Evolutionary conservation across 2,113 vertebrate species (phyloP).

Genomic region (Vidua macroura): DNA sequence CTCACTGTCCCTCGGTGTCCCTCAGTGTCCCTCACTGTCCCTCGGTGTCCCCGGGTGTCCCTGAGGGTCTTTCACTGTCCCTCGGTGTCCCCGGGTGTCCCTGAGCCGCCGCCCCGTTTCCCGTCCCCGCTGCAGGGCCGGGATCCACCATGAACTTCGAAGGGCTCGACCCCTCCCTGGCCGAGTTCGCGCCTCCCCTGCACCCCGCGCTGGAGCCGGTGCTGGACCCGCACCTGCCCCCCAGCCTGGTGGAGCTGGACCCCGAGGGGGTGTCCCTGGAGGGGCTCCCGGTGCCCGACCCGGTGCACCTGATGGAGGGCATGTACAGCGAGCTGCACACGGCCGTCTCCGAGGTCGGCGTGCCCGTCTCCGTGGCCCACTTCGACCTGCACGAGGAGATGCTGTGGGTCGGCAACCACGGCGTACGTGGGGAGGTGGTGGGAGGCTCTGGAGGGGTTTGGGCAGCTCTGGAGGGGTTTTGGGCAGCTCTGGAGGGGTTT

Average conservation of each 20-base stretch:
- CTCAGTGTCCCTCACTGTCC: too few relatives aligned
- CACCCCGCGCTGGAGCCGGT: slow-evolving; percentile 76
- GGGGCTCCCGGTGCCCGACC: slow-evolving; percentile 76
- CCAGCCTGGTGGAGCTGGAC: slow-evolving; percentile 85
- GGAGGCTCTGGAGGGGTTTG: too few relatives aligned
- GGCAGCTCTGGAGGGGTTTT: too few relatives aligned
- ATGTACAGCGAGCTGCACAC: slow-evolving; percentile 97
- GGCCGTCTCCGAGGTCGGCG: slow-evolving; percentile 89
- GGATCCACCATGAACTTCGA: slow-evolving; percentile 90
- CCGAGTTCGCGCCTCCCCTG: slow-evolving; percentile 74
- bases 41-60: too few relatives aligned
- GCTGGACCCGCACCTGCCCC: slow-evolving; percentile 83
- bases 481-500: background rate
- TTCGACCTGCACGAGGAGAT: slow-evolving; percentile 96
- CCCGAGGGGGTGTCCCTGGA: slow-evolving; percentile 82
- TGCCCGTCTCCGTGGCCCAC: slow-evolving; percentile 88
- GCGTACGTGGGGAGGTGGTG: slow-evolving; percentile 73
- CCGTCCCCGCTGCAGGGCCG: background rate
- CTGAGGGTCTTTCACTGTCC: too few relatives aligned
- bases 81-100: background rate
- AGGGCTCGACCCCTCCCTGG: slow-evolving; percentile 85
- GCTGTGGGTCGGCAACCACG: slow-evolving; percentile 96
- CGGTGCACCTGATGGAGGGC: slow-evolving; percentile 92
- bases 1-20: too few relatives aligned
- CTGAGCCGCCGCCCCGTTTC: background rate